Percentiles rank a stretch among this genome's conserved stretches.
Evolutionary conservation across 1,140 invertebrate genomes (phyloP).

Genomic region (Aphis gossypii): DNA sequence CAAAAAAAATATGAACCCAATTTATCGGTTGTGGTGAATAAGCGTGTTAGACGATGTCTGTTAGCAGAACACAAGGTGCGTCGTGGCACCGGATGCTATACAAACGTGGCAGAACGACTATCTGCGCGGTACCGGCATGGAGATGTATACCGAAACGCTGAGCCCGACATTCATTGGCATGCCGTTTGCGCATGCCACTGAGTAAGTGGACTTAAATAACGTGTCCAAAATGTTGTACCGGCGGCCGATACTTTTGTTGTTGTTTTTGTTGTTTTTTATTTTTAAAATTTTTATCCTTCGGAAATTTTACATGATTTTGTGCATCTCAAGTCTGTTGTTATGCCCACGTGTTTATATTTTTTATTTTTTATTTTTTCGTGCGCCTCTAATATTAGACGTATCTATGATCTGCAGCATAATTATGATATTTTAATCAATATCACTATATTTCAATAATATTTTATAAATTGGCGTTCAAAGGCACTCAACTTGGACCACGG

Average conservation of each 20-base stretch:
- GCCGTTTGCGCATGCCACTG: constrained; percentile 99
- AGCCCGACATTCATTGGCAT: constrained; percentile 99
- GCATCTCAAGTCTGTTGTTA: constrained; percentile 55
- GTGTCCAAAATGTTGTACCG: constrained; percentile 36
- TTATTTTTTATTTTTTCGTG: constrained; percentile 19
- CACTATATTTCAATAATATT: not conserved
- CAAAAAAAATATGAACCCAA: constrained; percentile 13
- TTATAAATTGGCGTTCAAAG: not conserved
- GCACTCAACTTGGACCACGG: not conserved
- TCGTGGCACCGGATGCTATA: constrained; percentile 87
- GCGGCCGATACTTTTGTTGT: constrained; percentile 46
- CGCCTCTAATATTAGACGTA: constrained; percentile 11
- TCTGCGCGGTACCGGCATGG: constrained; percentile 99
- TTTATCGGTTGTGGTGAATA: constrained; percentile 54
- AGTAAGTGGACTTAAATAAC: constrained; percentile 78
- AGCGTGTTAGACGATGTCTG: constrained; percentile 57
- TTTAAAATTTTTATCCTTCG: constrained; percentile 28
- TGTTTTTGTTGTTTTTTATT: not conserved
- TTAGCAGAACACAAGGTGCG: constrained; percentile 58
- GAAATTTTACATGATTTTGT: constrained; percentile 40
- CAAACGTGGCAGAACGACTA: constrained; percentile 99
- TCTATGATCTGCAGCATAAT: not conserved
- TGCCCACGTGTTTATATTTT: constrained; percentile 49
- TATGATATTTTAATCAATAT: not conserved
- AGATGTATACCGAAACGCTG: constrained; percentile 99